Evolutionary conservation across 1,140 invertebrate species (phyloP), one percentile per base, ranked within the genome.

Genomic region (Cepaea nemoralis): DNA sequence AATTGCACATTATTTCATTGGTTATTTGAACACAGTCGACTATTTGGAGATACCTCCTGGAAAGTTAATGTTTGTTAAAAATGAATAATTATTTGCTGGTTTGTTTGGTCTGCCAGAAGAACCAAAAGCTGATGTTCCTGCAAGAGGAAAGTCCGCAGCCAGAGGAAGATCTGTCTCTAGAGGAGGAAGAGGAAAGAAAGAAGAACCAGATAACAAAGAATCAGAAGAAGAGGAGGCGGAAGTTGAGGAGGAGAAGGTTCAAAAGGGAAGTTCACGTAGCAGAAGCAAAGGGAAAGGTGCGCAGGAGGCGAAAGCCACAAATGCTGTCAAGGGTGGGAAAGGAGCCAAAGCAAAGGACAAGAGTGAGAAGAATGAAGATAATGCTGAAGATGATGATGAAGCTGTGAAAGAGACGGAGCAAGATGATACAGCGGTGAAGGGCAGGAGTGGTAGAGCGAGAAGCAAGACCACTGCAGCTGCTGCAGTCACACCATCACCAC

Each of bases 331-430:
- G 70, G 45, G 70, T 71, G 39, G 80, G 80, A 73, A 77, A 77
- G 59, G 31, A 6, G 77, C 45, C 19, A 66, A 82, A 50, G 82
- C 73, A 76, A 82, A 66, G 59, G 75, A 73, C 31, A 82, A 71
- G 70, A 74, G 45, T 24, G 83, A 79, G 6, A 67, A 75, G 6
- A 75, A 74, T 71, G 74, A 69, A 66, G 73, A 79, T 16, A 22
- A 19, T 22, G 22, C 8, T 55, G 50, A 8, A 2, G n/a, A 55
- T 1, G 74, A 82, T 27, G 74, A 79, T 48, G 77, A 59, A 35
- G 39, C 76, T 73, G 22, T 37, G 40, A 16, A 42, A 35, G 80
- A 79, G 33, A 42, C 40, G 19, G 78, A 71, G 42, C 59, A 77
- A 10, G 39, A 27, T n/a, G 39, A 40, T n/a, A 0, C 74, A 63